Percentiles rank a stretch among this genome's conserved stretches.
Conservation (phyloP, 2,113 vertebrate species). For the Muntiacus muntjak region DNA sequence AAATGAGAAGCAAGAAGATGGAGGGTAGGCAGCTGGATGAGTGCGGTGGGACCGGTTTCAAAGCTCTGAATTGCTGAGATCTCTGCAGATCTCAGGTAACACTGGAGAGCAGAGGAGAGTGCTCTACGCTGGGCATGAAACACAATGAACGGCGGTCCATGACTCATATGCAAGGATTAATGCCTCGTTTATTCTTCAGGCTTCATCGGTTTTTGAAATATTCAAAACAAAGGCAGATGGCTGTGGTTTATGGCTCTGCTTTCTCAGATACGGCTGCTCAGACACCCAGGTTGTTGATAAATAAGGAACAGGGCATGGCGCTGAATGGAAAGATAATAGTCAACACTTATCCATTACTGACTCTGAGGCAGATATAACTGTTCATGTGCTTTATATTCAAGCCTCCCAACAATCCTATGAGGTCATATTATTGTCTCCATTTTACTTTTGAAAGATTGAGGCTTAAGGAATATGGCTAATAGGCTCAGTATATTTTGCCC, state of each 20-base stretch:
- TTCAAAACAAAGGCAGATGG: slow-evolving; percentile 55
- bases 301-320: background rate
- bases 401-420: background rate
- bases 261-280: background rate
- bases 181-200: background rate
- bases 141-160: background rate
- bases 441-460: background rate
- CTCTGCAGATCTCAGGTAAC: background rate
- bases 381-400: background rate
- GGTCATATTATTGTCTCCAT: background rate
- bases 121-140: rapidly evolving
- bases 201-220: slow-evolving; percentile 44
- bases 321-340: background rate
- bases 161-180: background rate
- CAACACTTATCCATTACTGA: background rate
- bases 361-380: background rate
- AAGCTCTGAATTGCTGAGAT: background rate
- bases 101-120: background rate
- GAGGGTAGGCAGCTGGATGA: background rate
- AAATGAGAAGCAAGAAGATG: background rate
- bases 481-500: background rate
- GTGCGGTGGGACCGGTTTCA: too few species aligned
- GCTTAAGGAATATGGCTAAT: background rate
- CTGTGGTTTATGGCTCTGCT: background rate
- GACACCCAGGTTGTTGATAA: background rate